Conservation (phyloP, 2,888 invertebrate species). For the Apamea crenata region DNA sequence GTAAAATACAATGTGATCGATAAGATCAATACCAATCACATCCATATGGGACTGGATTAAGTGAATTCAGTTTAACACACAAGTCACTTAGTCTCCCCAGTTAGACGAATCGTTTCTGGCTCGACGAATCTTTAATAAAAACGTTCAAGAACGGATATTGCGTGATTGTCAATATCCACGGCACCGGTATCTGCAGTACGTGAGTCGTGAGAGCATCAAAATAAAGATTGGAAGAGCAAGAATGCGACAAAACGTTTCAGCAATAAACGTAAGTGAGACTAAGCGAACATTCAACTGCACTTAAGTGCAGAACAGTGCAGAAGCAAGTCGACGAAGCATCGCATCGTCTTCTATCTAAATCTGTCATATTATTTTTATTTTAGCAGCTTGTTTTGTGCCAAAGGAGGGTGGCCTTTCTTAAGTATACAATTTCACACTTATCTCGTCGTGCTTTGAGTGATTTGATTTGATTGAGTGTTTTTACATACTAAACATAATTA, state of each 20-base stretch:
- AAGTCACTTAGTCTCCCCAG: not conserved
- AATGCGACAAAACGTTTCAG: conserved; percentile 21
- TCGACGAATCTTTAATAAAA: conserved; percentile 1
- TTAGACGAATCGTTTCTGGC: not conserved
- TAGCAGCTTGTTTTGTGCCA: not conserved
- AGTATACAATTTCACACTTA: conserved; percentile 4
- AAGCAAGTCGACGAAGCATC: conserved; percentile 3
- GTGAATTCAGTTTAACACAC: not conserved
- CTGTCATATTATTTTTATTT: conserved; percentile 29
- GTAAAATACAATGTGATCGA: not conserved
- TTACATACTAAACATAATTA: not conserved
- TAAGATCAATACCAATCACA: not conserved
- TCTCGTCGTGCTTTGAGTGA: not conserved
- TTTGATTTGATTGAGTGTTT: not conserved
- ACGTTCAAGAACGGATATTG: not conserved
- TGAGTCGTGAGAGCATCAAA: conserved; percentile 11
- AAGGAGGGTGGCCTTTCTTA: not conserved
- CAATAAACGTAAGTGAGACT: conserved; percentile 29
- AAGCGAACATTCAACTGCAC: conserved; percentile 31
- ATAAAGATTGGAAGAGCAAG: conserved; percentile 18
- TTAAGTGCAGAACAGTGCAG: conserved; percentile 6
- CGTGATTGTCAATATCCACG: conserved; percentile 13
- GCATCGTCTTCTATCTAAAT: conserved; percentile 1
- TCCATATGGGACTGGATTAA: not conserved
- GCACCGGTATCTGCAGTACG: not conserved